phyloP scores from a whole-genome alignment of 2,113 vertebrate genomes.

The Macroglossus sobrinus region DNA sequence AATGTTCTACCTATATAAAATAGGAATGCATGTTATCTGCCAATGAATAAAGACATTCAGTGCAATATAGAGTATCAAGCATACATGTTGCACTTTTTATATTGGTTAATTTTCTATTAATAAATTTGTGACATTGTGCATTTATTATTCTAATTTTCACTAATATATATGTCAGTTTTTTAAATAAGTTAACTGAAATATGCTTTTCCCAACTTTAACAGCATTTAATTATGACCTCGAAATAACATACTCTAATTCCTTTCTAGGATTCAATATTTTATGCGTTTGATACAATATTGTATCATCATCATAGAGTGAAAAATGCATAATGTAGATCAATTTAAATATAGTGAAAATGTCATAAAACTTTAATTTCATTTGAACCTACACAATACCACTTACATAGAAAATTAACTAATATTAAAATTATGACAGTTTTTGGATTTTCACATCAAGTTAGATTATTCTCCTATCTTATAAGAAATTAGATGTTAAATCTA shows the following conservation, averaged over 20 bases:
- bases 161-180: conserved; percentile 64
- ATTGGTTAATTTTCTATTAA: conserved; percentile 64
- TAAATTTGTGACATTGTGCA: conserved; percentile 57
- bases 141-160: conserved; percentile 42
- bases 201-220: conserved; percentile 42
- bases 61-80: neutral
- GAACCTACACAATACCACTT: neutral
- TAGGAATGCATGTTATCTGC: neutral
- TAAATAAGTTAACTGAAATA: conserved; percentile 44
- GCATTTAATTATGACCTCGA: conserved; percentile 42
- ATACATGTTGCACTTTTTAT: neutral
- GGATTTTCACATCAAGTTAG: neutral
- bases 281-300: conserved; percentile 20
- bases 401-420: neutral
- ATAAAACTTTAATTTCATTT: neutral
- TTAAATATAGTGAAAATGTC: neutral
- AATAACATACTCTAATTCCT: conserved; percentile 50
- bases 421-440: neutral
- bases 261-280: conserved; percentile 27
- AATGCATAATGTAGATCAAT: neutral
- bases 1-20: neutral
- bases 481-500: neutral
- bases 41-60: neutral
- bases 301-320: neutral
- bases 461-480: neutral